Base-by-base conservation (phyloP, 2,888 invertebrate species). In the Agriopis aurantiaria region DNA sequence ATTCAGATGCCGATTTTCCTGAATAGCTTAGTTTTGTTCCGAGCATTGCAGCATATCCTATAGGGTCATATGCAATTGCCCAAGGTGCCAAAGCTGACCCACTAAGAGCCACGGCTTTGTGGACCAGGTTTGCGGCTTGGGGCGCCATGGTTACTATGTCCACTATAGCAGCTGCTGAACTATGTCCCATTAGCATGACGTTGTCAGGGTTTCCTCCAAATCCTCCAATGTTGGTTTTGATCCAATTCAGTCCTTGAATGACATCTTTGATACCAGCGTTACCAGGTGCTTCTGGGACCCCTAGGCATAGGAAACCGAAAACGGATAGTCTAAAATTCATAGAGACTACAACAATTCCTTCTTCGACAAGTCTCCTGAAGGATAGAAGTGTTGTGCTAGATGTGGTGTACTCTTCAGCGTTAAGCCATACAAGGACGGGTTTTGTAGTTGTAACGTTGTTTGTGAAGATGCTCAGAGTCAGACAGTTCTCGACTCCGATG, bases 231-330 rank as follows among this genome's bases (percentile, higher is more conserved):
- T 98, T 97, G 63, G 96, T 93, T 76, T 96, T 95, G 0, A 97
- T 94, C 97, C 97, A 97, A 73, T 95, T 86, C 65, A 99, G 89
- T 0, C 97, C 98, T 90, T 97, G 95, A 72, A 97, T 95, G 74
- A 98, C 97, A 85, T 99, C 98, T 85, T 96, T 96, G 40, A 99
- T 88, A 0, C 98, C 98, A 75, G 97, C 96, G 85, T 99, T 99
- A 0, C 98, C 98, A 0, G 97, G 96, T 1, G 96, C 96, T 77
- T 95, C 95, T 8, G 86, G 75, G 0, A 92, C 94, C 12, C 95
- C 95, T 63, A 96, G 85, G 69, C 95, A 95, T 41, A 97, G 93
- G 87, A 97, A 97, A 43, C 96, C 97, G 77, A 97, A 97, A 43
- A 97, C 95, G 55, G 97, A 97, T n/a, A 96, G 91, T 55, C 97